Evolutionary conservation across 1,140 invertebrate species (phyloP), one percentile per base, ranked within the genome.

Genomic region (Caenorhabditis elegans): DNA sequence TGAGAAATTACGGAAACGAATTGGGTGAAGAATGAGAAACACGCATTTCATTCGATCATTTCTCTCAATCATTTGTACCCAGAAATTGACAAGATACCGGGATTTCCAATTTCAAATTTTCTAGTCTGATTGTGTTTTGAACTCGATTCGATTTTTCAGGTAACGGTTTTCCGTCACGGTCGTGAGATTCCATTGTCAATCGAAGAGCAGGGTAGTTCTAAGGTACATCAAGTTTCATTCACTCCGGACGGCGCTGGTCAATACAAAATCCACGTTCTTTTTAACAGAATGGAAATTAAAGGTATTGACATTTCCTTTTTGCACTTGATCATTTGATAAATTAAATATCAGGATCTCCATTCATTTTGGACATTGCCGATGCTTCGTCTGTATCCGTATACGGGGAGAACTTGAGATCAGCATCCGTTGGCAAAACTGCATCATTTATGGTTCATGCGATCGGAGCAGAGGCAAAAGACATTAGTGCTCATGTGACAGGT

Each of bases 221-320:
- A 94, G 76, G 93, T 94, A 78, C 96, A 97, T 86, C 92, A 94
- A 22, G 94, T 97, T 2, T 94, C 94, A 11, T 96, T 98, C 86
- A 94, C 94, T 84, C 96, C 97, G 0, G 92, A 93, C 78, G 93
- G 94, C 51, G 93, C 94, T 53, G 97, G 96, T 51, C 95, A 96
- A 90, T 97, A 98, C 90, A 92, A 94, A 75, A 93, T 98, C 39
- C 96, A 96, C 88, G 93, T 97, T 17, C 96, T 95, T 87, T 98
- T 97, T 90, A 98, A 98, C 90, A 95, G 95, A 4, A 94, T 94
- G 85, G 95, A 97, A 88, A 94, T 98, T n/a, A 94, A 95, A 92
- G 96, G 96, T 90, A 93, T 93, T 87, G 5, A 5, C 8, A 17
- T 6, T 8, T 53, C 8, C 51, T 43, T 43, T n/a, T n/a, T n/a